Evolutionary conservation across 2,888 invertebrate genomes (phyloP).

Genomic region (Odiellus spinosus): DNA sequence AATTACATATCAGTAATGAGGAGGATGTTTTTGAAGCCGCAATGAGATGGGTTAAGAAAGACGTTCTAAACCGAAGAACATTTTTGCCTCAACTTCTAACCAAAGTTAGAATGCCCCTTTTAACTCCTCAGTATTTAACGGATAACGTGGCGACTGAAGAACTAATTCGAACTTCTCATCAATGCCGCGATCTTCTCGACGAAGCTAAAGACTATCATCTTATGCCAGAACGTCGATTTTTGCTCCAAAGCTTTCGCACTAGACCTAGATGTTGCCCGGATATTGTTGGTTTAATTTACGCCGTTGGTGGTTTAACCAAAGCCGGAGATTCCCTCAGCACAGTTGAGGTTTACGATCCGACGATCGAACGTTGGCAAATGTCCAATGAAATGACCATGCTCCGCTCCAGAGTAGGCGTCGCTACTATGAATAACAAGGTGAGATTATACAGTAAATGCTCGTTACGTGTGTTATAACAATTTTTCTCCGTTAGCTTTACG

Average conservation of each 20-base stretch:
- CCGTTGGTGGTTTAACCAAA: slow-evolving; percentile 68
- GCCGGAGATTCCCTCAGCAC: slow-evolving; percentile 65
- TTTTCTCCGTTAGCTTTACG: slow-evolving; percentile 26
- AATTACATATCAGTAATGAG: slow-evolving; percentile 56
- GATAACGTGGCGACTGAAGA: slow-evolving; percentile 65
- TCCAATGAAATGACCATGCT: slow-evolving; percentile 70
- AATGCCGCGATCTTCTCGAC: slow-evolving; percentile 66
- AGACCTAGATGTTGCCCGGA: slow-evolving; percentile 54
- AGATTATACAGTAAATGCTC: slow-evolving; percentile 25
- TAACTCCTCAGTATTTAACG: slow-evolving; percentile 63
- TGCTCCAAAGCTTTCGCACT: slow-evolving; percentile 57
- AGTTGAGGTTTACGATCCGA: slow-evolving; percentile 67
- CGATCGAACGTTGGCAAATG: slow-evolving; percentile 49
- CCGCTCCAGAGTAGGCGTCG: slow-evolving; percentile 65
- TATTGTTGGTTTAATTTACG: slow-evolving; percentile 59
- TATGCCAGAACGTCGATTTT: slow-evolving; percentile 63
- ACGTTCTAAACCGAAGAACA: slow-evolving; percentile 39
- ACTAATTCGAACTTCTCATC: slow-evolving; percentile 54
- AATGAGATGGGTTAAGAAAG: slow-evolving; percentile 59
- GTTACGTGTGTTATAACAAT: slow-evolving; percentile 22
- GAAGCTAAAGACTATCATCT: slow-evolving; percentile 75
- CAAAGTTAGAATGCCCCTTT: slow-evolving; percentile 57
- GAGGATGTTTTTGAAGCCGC: slow-evolving; percentile 72
- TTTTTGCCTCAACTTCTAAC: slow-evolving; percentile 52
- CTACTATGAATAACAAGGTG: slow-evolving; percentile 53